Base-by-base conservation (phyloP, 1,140 invertebrate species). In the Penaeus vannamei region DNA sequence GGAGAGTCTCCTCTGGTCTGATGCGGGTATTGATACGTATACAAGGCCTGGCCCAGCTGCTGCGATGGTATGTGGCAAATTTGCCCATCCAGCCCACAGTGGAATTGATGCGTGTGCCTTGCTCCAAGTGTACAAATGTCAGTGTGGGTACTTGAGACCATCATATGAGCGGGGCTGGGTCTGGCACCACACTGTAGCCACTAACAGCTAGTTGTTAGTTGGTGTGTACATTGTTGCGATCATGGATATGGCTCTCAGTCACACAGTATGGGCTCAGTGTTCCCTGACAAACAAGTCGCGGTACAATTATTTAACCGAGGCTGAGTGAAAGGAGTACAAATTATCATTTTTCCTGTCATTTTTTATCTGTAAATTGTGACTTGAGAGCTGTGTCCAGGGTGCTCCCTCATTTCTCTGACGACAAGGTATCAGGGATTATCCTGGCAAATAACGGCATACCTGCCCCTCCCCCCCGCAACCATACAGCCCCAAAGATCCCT, bases 1-100 rank as follows among this genome's bases (percentile, higher is more conserved):
- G 77, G 59, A 86, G 86, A 87, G 72, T 81, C 79, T 87, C 86
- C 86, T 87, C 86, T 87, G 86, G 86, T 87, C 86, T 85, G 87
- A 89, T 89, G 87, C 87, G 87, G 87, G 87, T 89, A 89, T 84
- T 89, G 69, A 89, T 89, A 89, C 87, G 87, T 89, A 89, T 89
- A 89, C 87, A 89, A 89, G 87, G 87, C 87, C 87, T 89, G 87
- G 82, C 87, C 87, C 87, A 85, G 81, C 81, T 84, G 76, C 87
- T 84, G 81, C 87, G 87, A 60, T 82, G 86, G 80, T 87, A 82
- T 87, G 86, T 81, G 86, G 86, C 86, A 86, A 53, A 77, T 82
- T 77, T 87, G 86, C 86, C 79, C 86, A 87, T 87, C 77, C 86
- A 87, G 79, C 86, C 86, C 86, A 87, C 86, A 80, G 81, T 84